Evolutionary conservation across 2,113 vertebrate genomes (phyloP), one percentile per base, ranked within the genome.

Genomic region (Cryptomyrus ogoouensis): DNA sequence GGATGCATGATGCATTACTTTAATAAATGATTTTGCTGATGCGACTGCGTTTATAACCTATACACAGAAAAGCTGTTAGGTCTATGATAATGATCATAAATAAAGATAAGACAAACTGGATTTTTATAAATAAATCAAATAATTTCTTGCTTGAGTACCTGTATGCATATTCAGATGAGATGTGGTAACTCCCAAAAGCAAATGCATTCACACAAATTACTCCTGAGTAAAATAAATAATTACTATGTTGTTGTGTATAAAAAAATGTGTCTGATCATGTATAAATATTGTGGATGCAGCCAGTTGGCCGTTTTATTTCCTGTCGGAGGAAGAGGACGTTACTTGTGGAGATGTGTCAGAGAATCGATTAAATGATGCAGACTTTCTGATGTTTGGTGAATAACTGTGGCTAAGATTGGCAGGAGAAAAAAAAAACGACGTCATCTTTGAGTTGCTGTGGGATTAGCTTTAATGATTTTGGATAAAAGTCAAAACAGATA

Each of bases 101-200:
- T 42, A 80, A 80, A 80, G 13, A 80, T 77, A 31, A 77, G 5
- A 39, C 31, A 13, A 19, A 42, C 35, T 80, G 35, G 39, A 13
- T 42, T 80, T 80, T 80, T 80, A 80, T 42, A 80, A 77, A 77
- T 39, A 17, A 80, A 42, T 19, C 5, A 42, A 70, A 19, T 80
- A 19, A 42, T 80, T 80, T 35, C 74, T 39, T 80, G 74, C 35
- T 80, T 80, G 74, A 80, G 8, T 80, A 42, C 74, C 17, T 80
- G 12, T 80, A 80, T 80, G 74, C 74, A 80, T 80, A 80, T 80
- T 80, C 74, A 80, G 17, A 77, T 77, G 27, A 77, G 70, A 77
- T 77, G 27, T 17, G 15, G 3, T 15, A 77, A 77, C 70, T 77
- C 12, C 70, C 13, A 77, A 77, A 77, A 39, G 70, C 31, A 17